Base-by-base conservation (phyloP, 1,140 invertebrate species). In the Sminthurides bifidus region DNA sequence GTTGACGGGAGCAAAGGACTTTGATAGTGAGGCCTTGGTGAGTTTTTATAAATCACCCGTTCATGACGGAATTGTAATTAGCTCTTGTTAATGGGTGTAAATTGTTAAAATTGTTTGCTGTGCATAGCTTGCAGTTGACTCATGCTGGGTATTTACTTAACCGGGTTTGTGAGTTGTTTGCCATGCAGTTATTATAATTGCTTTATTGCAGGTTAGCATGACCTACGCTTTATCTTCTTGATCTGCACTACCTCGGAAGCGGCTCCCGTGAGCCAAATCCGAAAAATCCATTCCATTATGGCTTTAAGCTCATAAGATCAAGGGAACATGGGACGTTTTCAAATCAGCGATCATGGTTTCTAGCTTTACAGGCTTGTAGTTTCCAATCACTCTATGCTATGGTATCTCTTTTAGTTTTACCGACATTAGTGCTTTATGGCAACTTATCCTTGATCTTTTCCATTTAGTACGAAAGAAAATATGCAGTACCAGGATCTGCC, bases 211-310 rank as follows among this genome's bases (percentile, higher is more conserved):
- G 60, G 51, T 58, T 37, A 56, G 60, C n/a, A 19, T 41, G 24
- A 15, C 15, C 2, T 35, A 54, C 17, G 55, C 55, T 17, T 17
- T 58, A 10, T 19, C 17, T 4, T 54, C 54, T 4, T 61, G 55
- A 17, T 58, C 3, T 44, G 27, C 31, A 51, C 24, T 17, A 40
- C 59, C 8, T 21, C 54, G 8, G 44, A 45, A 21, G 41, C 51
- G 1, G 24, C 58, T 24, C 14, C 58, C 10, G 52, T 62, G 46
- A 37, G 56, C 23, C 27, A 37, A 33, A 35, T 62, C 4, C 37
- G 53, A 30, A 8, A 55, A n/a, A n/a, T n/a, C n/a, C n/a, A 41
- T 52, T 62, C 3, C 60, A 62, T 45, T 58, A 58, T 31, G 40
- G 40, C 0, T 6, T 58, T 6, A 62, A 51, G 35, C 14, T 52